These are phyloP conservation scores for Lemur catta DNA, from an alignment of 2,797 vertebrate genomes.

Conservation along the genomic window DNA sequence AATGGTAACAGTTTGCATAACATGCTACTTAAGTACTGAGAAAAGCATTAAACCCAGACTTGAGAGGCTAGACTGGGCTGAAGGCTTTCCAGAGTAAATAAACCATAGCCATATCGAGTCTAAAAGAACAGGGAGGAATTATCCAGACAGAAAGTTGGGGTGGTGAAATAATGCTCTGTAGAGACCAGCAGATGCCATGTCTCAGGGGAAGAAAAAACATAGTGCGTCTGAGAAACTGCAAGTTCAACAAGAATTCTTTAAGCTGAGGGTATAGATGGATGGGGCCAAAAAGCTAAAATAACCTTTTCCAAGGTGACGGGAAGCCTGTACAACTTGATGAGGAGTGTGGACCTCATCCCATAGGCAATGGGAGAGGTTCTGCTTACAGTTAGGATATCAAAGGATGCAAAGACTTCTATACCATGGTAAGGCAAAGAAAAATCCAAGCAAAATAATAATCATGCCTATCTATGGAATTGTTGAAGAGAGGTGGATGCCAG, in stretches of 20 bases:
- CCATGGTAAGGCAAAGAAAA: neutral
- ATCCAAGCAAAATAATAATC: neutral
- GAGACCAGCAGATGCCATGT: neutral
- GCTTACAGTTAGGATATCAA: neutral
- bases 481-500: neutral
- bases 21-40: neutral
- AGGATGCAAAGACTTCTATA: neutral
- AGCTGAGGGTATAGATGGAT: neutral
- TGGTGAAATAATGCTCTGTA: too few species aligned
- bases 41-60: neutral
- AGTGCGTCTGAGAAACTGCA: neutral
- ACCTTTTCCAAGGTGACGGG: neutral
- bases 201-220: neutral
- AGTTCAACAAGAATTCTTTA: neutral
- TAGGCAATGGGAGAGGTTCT: neutral
- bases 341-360: neutral
- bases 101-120: rapidly evolving
- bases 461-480: neutral
- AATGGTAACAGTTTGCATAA: neutral
- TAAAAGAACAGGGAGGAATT: neutral
- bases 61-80: neutral
- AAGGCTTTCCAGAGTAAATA: neutral
- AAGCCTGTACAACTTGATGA: neutral
- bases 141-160: neutral
- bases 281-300: neutral